Evolutionary conservation across 2,113 vertebrate genomes (phyloP).

Genomic region (Phodopus roborovskii): DNA sequence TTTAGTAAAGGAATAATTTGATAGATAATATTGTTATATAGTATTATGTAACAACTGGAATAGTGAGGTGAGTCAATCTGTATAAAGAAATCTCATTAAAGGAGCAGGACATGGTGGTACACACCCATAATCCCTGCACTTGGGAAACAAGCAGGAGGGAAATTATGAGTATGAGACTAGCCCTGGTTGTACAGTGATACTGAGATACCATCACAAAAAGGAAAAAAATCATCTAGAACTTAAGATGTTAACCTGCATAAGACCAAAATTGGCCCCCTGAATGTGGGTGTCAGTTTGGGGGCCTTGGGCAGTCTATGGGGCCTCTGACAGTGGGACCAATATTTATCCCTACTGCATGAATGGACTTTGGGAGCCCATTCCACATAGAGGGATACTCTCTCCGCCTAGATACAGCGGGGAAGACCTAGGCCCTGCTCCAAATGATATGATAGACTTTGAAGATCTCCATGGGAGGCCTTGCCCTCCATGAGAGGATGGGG

Average conservation of each 20-base stretch:
- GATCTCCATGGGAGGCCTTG: too few relatives aligned
- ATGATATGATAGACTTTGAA: too few relatives aligned
- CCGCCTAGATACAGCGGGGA: too few relatives aligned
- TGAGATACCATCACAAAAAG: neutral
- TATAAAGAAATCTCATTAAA: constrained; percentile 1
- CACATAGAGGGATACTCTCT: too few relatives aligned
- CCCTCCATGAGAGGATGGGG: too few relatives aligned
- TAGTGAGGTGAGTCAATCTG: neutral
- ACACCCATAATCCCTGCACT: neutral
- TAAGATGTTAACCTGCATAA: neutral
- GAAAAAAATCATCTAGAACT: neutral
- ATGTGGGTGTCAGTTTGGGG: too few relatives aligned
- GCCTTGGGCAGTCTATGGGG: too few relatives aligned
- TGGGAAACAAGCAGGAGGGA: neutral
- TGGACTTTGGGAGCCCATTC: too few relatives aligned
- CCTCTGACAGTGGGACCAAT: too few relatives aligned
- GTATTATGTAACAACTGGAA: neutral
- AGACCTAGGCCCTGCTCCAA: too few relatives aligned
- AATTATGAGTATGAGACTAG: neutral
- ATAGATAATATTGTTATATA: constrained; percentile 3
- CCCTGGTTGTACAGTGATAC: neutral
- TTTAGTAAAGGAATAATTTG: neutral
- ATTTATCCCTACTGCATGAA: too few relatives aligned
- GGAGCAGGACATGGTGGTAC: neutral
- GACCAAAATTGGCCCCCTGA: too few relatives aligned